These are phyloP conservation scores for Cataglyphis albicans DNA, from an alignment of 2,888 invertebrate species.

Conservation along the genomic window DNA sequence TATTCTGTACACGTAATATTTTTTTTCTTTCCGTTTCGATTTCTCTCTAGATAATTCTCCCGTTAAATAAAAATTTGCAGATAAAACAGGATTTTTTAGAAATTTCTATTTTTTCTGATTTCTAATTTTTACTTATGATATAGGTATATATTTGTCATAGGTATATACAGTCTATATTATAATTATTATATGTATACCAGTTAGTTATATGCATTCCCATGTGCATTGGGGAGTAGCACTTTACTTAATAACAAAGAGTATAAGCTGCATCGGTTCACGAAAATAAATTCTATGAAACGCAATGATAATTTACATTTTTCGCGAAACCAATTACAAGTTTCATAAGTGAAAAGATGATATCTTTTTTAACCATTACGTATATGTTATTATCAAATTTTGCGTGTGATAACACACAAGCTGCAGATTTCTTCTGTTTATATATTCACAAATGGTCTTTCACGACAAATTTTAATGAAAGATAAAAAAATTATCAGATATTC, in stretches of 20 bases:
- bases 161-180: not conserved
- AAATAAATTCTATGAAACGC: slow-evolving; percentile 7
- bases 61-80: not conserved
- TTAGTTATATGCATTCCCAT: not conserved
- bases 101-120: not conserved
- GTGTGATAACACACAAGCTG: not conserved
- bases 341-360: not conserved
- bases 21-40: not conserved
- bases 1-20: not conserved
- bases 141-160: too few relatives aligned
- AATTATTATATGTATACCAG: not conserved
- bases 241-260: slow-evolving; percentile 31
- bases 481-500: not conserved
- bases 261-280: slow-evolving; percentile 7
- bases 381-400: not conserved
- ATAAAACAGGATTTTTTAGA: not conserved
- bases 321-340: not conserved
- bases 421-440: not conserved
- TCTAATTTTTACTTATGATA: not conserved
- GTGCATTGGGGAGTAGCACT: slow-evolving; percentile 1
- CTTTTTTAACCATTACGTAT: slow-evolving; percentile 16
- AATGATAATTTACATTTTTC: slow-evolving; percentile 2
- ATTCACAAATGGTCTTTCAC: not conserved
- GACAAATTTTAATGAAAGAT: not conserved
- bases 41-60: not conserved